Percentiles rank a stretch among this genome's conserved stretches.
Evolutionary conservation across 2,113 vertebrate species (phyloP).

Genomic region (Notarius lentiginosus): DNA sequence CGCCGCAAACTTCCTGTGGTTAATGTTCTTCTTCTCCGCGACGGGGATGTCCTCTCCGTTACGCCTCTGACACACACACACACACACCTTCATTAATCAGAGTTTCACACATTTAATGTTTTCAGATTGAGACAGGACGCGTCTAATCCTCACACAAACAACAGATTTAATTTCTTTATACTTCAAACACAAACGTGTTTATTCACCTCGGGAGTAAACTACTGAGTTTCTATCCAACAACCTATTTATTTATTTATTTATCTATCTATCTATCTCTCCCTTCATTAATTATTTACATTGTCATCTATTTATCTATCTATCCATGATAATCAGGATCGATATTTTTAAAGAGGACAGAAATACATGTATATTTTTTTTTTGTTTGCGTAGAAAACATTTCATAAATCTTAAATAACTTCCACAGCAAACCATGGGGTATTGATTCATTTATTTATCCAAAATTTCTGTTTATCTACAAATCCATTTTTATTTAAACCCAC

Average conservation of each 20-base stretch:
- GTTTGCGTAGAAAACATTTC: too few relatives aligned
- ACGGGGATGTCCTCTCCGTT: conserved; percentile 98
- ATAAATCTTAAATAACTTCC: too few relatives aligned
- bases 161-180: not conserved
- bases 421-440: too few relatives aligned
- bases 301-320: not conserved
- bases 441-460: too few relatives aligned
- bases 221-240: too few relatives aligned
- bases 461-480: too few relatives aligned
- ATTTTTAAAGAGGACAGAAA: too few relatives aligned
- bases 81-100: not conserved
- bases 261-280: not conserved
- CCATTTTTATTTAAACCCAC: too few relatives aligned
- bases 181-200: not conserved
- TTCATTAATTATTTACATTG: not conserved
- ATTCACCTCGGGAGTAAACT: not conserved
- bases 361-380: too few relatives aligned
- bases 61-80: conserved; percentile 74
- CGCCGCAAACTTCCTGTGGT: conserved; percentile 95
- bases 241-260: not conserved
- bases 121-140: not conserved
- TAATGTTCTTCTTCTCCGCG: conserved; percentile 95
- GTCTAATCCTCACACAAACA: not conserved
- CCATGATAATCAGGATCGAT: too few relatives aligned
- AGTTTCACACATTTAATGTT: not conserved